Conservation (phyloP, 2,113 vertebrate genomes). For the Arvicanthis niloticus region DNA sequence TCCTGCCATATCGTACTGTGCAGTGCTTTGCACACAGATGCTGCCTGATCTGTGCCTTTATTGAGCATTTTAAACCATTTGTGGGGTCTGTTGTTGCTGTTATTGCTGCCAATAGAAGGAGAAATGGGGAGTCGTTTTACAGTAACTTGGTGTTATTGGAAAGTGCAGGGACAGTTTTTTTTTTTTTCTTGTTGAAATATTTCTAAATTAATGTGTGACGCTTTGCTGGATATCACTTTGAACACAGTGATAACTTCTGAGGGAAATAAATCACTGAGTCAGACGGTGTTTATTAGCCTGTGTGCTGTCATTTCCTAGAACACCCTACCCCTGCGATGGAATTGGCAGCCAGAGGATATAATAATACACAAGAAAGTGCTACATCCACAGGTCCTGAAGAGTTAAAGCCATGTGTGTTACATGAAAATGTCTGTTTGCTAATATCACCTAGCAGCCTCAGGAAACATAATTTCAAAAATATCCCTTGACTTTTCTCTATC, state of each 20-base stretch:
- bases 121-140: neutral
- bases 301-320: conserved; percentile 65
- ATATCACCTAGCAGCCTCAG: conserved; percentile 8
- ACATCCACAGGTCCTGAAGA: neutral
- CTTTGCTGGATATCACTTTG: conserved; percentile 67
- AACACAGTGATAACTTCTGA: conserved; percentile 67
- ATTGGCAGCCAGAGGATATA: conserved; percentile 60
- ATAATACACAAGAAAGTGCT: neutral
- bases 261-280: conserved; percentile 69
- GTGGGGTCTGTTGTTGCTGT: neutral
- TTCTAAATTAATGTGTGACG: conserved; percentile 74
- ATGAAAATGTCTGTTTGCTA: neutral
- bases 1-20: too few relatives aligned
- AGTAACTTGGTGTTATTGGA: neutral
- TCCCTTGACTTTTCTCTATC: neutral
- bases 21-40: neutral
- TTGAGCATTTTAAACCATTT: neutral
- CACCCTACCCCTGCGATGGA: conserved; percentile 49
- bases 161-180: conserved; percentile 47
- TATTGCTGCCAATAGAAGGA: neutral
- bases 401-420: neutral
- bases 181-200: conserved; percentile 53
- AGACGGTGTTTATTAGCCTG: conserved; percentile 68
- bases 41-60: neutral
- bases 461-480: conserved; percentile 21